These are phyloP conservation scores for Seira musarum DNA, from an alignment of 2,888 invertebrate genomes.

Conservation along the genomic window DNA sequence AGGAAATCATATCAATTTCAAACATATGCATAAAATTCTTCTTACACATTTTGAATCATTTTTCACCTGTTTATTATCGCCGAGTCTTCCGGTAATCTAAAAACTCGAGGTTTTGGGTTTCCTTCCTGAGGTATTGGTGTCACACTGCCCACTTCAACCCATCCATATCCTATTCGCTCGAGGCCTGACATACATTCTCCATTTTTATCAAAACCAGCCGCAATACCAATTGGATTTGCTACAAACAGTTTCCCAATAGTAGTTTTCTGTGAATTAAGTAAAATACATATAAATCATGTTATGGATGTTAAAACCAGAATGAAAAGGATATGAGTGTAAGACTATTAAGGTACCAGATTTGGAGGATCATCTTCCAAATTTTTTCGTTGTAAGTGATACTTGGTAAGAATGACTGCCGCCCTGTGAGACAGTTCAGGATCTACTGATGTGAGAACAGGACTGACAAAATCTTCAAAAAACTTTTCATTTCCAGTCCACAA, in stretches of 20 bases:
- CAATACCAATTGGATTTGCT: slow-evolving; percentile 95
- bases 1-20: neutral
- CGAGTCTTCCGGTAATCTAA: slow-evolving; percentile 86
- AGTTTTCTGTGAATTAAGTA: slow-evolving; percentile 76
- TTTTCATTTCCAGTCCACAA: slow-evolving; percentile 83
- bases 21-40: neutral
- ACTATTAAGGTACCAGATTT: slow-evolving; percentile 76
- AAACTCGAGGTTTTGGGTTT: slow-evolving; percentile 94
- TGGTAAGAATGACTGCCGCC: slow-evolving; percentile 82
- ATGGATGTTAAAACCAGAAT: neutral
- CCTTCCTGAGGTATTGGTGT: slow-evolving; percentile 95
- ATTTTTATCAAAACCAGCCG: slow-evolving; percentile 99
- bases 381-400: slow-evolving; percentile 82
- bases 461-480: slow-evolving; percentile 82
- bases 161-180: slow-evolving; percentile 90
- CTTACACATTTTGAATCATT: neutral
- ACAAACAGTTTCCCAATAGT: slow-evolving; percentile 82
- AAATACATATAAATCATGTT: neutral
- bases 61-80: slow-evolving; percentile 94
- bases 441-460: slow-evolving; percentile 81
- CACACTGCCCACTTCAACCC: slow-evolving; percentile 94
- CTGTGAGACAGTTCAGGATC: slow-evolving; percentile 90
- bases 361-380: slow-evolving; percentile 78
- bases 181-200: slow-evolving; percentile 91
- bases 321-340: neutral